A percentile compares a stretch with the other conserved stretches of the same genome.
These are phyloP conservation scores for Phodopus roborovskii DNA, from an alignment of 2,113 vertebrate genomes.

Conservation along the genomic window DNA sequence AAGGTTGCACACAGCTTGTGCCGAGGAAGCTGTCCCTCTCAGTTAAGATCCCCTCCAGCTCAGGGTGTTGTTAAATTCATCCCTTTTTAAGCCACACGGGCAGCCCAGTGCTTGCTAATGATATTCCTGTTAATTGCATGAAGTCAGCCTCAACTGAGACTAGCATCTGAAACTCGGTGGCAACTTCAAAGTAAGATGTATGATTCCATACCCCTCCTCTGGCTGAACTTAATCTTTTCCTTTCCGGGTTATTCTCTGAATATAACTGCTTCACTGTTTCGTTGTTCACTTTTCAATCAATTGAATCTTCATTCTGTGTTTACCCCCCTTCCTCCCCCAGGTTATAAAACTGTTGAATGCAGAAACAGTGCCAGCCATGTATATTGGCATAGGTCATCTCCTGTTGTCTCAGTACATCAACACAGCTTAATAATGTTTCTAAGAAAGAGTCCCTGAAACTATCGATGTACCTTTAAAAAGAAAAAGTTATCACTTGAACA, in stretches of 20 bases:
- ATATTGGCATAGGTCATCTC: not conserved
- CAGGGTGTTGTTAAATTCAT: conserved; percentile 69
- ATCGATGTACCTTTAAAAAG: not conserved
- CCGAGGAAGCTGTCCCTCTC: conserved; percentile 59
- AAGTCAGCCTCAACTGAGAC: conserved; percentile 33
- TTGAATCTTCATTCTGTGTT: conserved; percentile 36
- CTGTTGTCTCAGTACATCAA: not conserved
- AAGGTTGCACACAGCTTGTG: conserved; percentile 59
- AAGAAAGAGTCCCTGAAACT: not conserved
- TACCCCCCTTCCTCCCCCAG: not conserved
- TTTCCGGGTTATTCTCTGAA: not conserved
- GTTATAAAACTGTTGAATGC: conserved; percentile 1
- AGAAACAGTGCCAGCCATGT: not conserved
- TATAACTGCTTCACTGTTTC: conserved; percentile 19
- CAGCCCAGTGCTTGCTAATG: conserved; percentile 30
- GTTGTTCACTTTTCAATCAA: conserved; percentile 29
- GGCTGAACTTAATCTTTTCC: conserved; percentile 44
- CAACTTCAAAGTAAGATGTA: conserved; percentile 46
- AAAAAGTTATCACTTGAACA: conserved; percentile 7
- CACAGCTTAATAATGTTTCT: conserved; percentile 52
- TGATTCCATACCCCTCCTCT: not conserved
- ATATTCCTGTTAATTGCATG: conserved; percentile 35
- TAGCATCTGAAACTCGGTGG: not conserved
- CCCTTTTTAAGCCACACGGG: conserved; percentile 55
- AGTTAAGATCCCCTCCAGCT: conserved; percentile 62